These are phyloP conservation scores for Coremacera marginata DNA, from an alignment of 2,888 invertebrate genomes.

Conservation along the genomic window DNA sequence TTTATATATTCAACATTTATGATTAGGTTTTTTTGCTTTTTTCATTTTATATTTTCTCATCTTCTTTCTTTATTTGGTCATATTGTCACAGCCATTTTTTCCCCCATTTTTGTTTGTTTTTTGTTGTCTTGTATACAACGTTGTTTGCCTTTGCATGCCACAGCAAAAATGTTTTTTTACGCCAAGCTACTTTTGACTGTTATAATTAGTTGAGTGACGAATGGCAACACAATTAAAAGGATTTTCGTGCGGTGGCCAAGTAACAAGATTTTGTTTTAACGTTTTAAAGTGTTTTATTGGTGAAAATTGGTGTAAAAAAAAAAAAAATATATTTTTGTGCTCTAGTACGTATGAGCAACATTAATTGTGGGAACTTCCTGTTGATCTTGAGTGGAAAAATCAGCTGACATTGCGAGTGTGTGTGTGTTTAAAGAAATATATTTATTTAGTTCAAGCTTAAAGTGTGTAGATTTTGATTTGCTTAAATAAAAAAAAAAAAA, in stretches of 20 bases:
- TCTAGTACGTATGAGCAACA: neutral
- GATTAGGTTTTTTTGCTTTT: neutral
- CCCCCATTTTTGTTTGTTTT: neutral
- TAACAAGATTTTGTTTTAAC: neutral
- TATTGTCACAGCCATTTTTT: neutral
- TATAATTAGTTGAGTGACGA: conserved; percentile 31
- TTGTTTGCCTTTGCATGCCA: neutral
- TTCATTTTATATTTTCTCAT: neutral
- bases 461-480: no score
- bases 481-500: no score
- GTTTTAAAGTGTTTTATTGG: neutral
- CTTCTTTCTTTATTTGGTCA: neutral
- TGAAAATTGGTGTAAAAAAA: neutral
- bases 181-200: neutral
- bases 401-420: no score
- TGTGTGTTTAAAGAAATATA: no score
- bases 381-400: no score
- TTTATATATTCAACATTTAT: no score
- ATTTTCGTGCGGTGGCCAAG: neutral
- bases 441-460: no score
- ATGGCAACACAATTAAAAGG: conserved; percentile 34
- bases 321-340: neutral
- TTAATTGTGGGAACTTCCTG: neutral
- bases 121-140: neutral
- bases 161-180: neutral